Conservation (phyloP, 2,113 vertebrate species). For the Mastomys natalensis region DNA sequence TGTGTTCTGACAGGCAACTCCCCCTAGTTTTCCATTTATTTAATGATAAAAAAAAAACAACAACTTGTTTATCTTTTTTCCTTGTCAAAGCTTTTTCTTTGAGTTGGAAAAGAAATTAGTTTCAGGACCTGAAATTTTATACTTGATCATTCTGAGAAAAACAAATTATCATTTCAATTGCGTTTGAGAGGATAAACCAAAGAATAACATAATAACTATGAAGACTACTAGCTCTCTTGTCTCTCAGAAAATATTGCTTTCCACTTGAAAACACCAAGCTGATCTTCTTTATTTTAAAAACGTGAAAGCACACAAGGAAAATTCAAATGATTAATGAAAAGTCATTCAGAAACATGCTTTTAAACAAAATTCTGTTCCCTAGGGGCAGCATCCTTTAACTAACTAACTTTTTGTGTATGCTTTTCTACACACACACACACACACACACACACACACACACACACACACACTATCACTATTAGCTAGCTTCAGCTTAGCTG, state of each 20-base stretch:
- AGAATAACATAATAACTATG: conserved; percentile 35
- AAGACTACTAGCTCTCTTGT: neutral
- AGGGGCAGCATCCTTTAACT: neutral
- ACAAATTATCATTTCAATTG: conserved; percentile 44
- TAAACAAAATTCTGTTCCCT: neutral
- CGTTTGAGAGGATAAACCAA: conserved; percentile 31
- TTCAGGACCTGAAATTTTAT: conserved; percentile 45
- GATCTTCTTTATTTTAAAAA: conserved; percentile 37
- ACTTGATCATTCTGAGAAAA: conserved; percentile 8
- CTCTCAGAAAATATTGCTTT: neutral
- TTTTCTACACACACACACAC: neutral
- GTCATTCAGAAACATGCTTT: conserved; percentile 1
- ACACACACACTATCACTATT: neutral
- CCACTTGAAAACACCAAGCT: neutral
- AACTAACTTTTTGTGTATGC: neutral
- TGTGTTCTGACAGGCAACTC: neutral
- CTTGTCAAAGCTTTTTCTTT: neutral
- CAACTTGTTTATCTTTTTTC: conserved; percentile 55
- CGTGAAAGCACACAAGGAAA: neutral
- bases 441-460: neutral
- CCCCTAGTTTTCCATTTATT: conserved; percentile 51
- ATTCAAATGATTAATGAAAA: conserved; percentile 7
- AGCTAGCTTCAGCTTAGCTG: neutral
- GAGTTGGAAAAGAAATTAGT: conserved; percentile 57
- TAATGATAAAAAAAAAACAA: neutral